Base-by-base conservation (phyloP, 2,797 vertebrate genomes). In the Delichon dasypus region DNA sequence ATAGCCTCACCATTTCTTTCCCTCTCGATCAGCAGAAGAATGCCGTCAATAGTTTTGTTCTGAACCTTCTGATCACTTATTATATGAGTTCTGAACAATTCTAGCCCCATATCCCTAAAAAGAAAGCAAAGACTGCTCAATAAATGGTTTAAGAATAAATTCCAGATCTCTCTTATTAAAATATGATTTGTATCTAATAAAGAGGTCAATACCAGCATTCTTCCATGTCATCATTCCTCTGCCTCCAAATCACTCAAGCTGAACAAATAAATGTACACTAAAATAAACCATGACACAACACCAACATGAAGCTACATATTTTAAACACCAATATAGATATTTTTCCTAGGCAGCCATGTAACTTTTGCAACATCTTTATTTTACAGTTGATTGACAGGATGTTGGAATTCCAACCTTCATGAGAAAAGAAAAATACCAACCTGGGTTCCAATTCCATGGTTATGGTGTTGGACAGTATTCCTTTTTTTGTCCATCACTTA, bases 61-160 rank as follows among this genome's bases (percentile, higher is more conserved):
- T 99, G 99, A 92, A 99, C 99, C 97, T 99, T 99, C 95, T 99
- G 98, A 96, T 99, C 99, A 65, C 99, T 99, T 97, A 99, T 99
- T 97, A 99, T 99, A 96, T 99, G 99, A 98, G 98, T 99, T 98
- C 99, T 98, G 97, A 99, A 99, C 95, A 99, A 98, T 96, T 99
- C 99, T 97, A 99, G 97, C 74, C 99, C 99, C 99, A 99, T 99
- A 97, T 99, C 99, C 99, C 99, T 99, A 94, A 95, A 88, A 97
- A 94, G 17, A 94, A 95, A 96, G 68, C 40, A 85, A 73, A 70
- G 22, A 7, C 58, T 48, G 16, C 84, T 95, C 80, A 91, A 83
- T 66, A 86, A 90, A 45, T 76, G 27, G 55, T 12, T 8, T 64
- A 40, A 79, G 57, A 91, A 90, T 29, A 64, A 94, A 64, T 38